A percentile compares a stretch with the other conserved stretches of the same genome.
Evolutionary conservation across 1,140 invertebrate species (phyloP).

Genomic region (Aphidius ervi): DNA sequence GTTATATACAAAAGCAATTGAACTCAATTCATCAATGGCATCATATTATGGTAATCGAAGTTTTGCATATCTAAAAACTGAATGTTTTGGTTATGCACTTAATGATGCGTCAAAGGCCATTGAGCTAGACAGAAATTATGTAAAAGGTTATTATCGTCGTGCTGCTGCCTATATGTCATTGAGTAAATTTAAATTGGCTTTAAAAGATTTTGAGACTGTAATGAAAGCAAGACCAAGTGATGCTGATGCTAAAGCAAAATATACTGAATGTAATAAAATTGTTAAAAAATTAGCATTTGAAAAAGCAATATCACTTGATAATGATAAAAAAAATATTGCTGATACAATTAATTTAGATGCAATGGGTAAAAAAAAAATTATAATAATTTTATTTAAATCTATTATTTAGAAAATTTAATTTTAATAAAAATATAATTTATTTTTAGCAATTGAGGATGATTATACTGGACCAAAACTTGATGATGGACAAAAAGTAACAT

Average conservation of each 20-base stretch:
- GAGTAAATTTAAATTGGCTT: constrained; percentile 93
- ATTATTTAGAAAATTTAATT: background rate
- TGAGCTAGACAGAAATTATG: constrained; percentile 81
- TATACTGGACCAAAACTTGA: constrained; percentile 90
- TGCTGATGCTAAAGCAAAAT: constrained; percentile 92
- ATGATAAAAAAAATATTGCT: constrained; percentile 78
- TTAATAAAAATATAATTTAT: constrained; percentile 24
- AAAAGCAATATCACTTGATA: constrained; percentile 93
- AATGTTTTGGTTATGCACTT: constrained; percentile 91
- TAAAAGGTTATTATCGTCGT: constrained; percentile 93
- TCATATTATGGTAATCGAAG: constrained; percentile 92
- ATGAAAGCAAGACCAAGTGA: constrained; percentile 87
- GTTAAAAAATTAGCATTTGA: constrained; percentile 93
- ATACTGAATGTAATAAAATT: constrained; percentile 92
- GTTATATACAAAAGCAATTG: constrained; percentile 88
- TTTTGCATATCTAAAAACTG: constrained; percentile 87
- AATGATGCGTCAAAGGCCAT: constrained; percentile 89
- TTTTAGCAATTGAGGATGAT: constrained; percentile 86
- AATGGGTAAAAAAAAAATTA: constrained; percentile 59
- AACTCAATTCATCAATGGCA: constrained; percentile 75
- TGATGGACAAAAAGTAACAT: constrained; percentile 77
- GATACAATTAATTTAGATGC: constrained; percentile 84
- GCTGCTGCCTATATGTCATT: constrained; percentile 96
- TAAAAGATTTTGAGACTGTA: constrained; percentile 95
- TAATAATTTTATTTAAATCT: background rate